Evolutionary conservation across 2,113 vertebrate species (phyloP).

Genomic region (Hylia prasina): DNA sequence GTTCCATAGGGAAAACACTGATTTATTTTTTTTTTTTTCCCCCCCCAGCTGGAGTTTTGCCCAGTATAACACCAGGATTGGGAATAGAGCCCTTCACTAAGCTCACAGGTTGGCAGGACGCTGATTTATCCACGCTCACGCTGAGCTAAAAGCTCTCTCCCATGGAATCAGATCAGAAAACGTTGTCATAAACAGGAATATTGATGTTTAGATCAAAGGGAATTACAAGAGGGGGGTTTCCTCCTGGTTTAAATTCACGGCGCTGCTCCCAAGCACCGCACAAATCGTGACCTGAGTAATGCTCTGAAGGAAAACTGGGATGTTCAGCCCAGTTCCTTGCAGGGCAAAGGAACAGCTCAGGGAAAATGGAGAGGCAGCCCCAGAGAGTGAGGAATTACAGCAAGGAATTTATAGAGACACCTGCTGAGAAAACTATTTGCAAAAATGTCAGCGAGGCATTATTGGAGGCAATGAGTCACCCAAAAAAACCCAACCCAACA

Average conservation of each 20-base stretch:
- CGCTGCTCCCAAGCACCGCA: background rate
- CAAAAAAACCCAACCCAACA: background rate
- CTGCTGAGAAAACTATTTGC: background rate
- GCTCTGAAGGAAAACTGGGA: background rate
- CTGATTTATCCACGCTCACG: background rate
- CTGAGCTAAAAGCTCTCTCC: background rate
- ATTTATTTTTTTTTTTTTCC: background rate
- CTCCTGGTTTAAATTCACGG: background rate
- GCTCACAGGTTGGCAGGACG: background rate
- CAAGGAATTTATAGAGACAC: background rate
- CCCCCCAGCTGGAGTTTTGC: background rate
- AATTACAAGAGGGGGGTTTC: background rate
- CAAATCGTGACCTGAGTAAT: rapidly evolving
- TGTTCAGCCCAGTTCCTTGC: background rate
- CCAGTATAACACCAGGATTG: background rate
- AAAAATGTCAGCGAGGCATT: background rate
- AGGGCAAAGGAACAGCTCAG: background rate
- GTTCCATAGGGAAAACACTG: background rate
- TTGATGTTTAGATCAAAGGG: background rate
- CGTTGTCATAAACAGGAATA: background rate
- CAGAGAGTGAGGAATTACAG: background rate
- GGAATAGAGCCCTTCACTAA: background rate
- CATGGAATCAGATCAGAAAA: background rate
- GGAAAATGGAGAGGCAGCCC: background rate
- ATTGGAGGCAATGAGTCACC: background rate